Evolutionary conservation across 1,140 invertebrate species (phyloP).

Genomic region (Macrobrachium nipponense): DNA sequence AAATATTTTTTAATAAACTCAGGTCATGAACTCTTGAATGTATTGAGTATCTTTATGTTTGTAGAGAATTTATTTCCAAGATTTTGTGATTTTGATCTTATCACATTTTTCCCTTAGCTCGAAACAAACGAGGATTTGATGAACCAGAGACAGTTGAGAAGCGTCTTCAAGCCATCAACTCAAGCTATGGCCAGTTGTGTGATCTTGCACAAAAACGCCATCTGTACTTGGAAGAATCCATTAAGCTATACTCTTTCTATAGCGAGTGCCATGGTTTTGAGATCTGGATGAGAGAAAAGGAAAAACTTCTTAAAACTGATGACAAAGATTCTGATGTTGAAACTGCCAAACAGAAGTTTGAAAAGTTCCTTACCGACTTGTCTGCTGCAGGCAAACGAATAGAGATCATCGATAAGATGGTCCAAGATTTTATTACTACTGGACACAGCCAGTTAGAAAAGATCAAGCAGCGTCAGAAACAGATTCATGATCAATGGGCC

Average conservation of each 20-base stretch:
- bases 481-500: constrained; percentile 88
- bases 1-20: not conserved
- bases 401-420: constrained; percentile 88
- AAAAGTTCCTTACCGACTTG: constrained; percentile 95
- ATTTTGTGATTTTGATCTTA: constrained; percentile 67
- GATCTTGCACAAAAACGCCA: constrained; percentile 83
- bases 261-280: constrained; percentile 98
- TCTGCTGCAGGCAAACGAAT: constrained; percentile 91
- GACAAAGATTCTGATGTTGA: constrained; percentile 92
- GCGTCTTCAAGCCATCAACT: constrained; percentile 82
- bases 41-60: constrained; percentile 1
- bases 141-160: constrained; percentile 86
- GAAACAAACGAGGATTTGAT: constrained; percentile 68
- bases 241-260: constrained; percentile 93
- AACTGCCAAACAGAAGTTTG: constrained; percentile 91
- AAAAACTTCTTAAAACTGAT: constrained; percentile 86
- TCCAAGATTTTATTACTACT: constrained; percentile 83
- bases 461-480: constrained; percentile 74
- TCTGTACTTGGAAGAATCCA: constrained; percentile 89
- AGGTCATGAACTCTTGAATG: not conserved
- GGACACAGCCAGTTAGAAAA: constrained; percentile 91
- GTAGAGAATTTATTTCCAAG: not conserved
- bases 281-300: constrained; percentile 96
- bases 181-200: constrained; percentile 83
- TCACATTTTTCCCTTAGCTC: constrained; percentile 49